Percentiles rank a stretch among this genome's conserved stretches.
Evolutionary conservation across 2,888 invertebrate genomes (phyloP).

Genomic region (Nysson spinosus): DNA sequence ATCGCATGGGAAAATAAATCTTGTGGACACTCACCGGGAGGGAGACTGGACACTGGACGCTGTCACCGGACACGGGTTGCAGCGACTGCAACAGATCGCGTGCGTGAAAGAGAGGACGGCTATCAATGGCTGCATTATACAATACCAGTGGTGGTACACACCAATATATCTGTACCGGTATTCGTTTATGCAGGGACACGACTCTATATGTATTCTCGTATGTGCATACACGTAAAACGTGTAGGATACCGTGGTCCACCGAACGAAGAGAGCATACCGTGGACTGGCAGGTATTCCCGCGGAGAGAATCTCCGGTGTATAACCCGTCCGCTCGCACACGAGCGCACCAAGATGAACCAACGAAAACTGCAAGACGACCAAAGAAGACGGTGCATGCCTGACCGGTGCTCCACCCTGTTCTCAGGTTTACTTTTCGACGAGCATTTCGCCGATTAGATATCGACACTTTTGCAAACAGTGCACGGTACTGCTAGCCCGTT

Average conservation of each 20-base stretch:
- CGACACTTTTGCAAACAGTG: slow-evolving; percentile 58
- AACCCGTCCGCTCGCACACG: slow-evolving; percentile 38
- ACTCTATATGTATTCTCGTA: slow-evolving; percentile 1
- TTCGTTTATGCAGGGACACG: slow-evolving; percentile 4
- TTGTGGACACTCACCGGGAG: slow-evolving; percentile 73
- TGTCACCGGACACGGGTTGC: slow-evolving; percentile 76
- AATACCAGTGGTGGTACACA: slow-evolving; percentile 62
- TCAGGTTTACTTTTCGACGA: slow-evolving; percentile 64
- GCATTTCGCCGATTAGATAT: slow-evolving; percentile 70
- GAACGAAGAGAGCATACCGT: slow-evolving; percentile 16
- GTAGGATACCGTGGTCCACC: slow-evolving; percentile 25
- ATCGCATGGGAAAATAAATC: slow-evolving; percentile 76
- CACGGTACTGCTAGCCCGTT: slow-evolving; percentile 38
- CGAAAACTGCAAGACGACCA: slow-evolving; percentile 20
- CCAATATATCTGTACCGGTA: slow-evolving; percentile 25
- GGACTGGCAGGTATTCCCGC: slow-evolving; percentile 47
- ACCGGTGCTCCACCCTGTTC: slow-evolving; percentile 60
- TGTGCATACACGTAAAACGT: slow-evolving; percentile 5
- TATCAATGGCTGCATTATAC: slow-evolving; percentile 76
- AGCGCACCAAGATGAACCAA: slow-evolving; percentile 11
- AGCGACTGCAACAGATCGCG: slow-evolving; percentile 75
- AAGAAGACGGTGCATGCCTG: slow-evolving; percentile 32
- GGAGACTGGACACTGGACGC: slow-evolving; percentile 74
- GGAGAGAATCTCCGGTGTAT: slow-evolving; percentile 35
- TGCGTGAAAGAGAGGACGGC: slow-evolving; percentile 75